Base-by-base conservation (phyloP, 2,797 vertebrate genomes). In the Melanotaenia pygmaea region DNA sequence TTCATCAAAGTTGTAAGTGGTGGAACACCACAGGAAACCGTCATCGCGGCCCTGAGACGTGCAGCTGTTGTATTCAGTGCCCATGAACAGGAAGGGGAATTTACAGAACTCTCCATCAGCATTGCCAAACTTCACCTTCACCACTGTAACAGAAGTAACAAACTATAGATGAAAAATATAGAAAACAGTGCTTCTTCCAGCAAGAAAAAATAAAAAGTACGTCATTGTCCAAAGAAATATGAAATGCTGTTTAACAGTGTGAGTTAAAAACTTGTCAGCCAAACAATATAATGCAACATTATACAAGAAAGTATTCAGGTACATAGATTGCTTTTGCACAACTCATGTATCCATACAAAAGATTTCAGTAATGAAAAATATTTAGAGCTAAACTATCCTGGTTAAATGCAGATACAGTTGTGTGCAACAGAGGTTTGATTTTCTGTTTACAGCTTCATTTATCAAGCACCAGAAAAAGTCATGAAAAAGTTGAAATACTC, bases 11-110 rank as follows among this genome's bases (percentile, higher is more conserved):
- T 99, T 94, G 92, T 98, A 96, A 12, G 96, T 96, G 47, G 98
- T 99, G 22, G 97, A 96, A 65, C 98, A 99, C 98, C 98, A 99
- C 59, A 99, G 94, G 89, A 99, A 99, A 72, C 98, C 98, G 1
- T 99, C 98, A 0, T 88, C 96, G n/a, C 98, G 96, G 6, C 98
- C 98, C 1, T 95, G 92, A 0, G 95, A 87, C 0, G 98, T 99
- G 59, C 98, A 99, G 90, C 94, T 98, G 82, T 88, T 96, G 83
- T 99, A 98, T 70, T 99, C 97, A 22, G 95, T 97, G 75, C 94
- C 97, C 53, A 94, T 95, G 91, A 99, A 99, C 78, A 95, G 85
- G 94, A 99, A 99, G 1, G 98, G 98, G 90, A 99, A 99, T 86
- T 97, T 98, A 80, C 98, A 99, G 89, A 97, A 99, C 83, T 99